Evolutionary conservation across 2,113 vertebrate species (phyloP), one percentile per base, ranked within the genome.

Genomic region (Ctenomys sociabilis): DNA sequence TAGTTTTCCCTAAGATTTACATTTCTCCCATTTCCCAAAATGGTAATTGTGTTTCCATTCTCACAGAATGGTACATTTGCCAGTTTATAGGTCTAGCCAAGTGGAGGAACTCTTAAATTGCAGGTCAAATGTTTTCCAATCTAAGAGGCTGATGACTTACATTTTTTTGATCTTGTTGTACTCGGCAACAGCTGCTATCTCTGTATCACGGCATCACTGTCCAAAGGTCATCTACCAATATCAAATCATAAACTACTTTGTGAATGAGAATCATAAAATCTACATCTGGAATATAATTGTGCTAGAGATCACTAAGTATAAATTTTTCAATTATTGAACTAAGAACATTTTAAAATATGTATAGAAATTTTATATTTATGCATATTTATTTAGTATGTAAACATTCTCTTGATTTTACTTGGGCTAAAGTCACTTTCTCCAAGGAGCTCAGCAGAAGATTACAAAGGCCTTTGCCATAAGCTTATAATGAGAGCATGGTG

Each of bases 181-280:
- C 12, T 43, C 72, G 11, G 37, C 13, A 26, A 57, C 10, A 4
- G 26, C 5, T 83, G 10, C 13, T 32, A 70, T 49, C 54, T 37
- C 0, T 30, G 3, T 81, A 8, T 90, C 43, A 37, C n/a, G 72
- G 70, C 12, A 49, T 66, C 22, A 66, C 11, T n/a, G 14, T 24
- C 32, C 19, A 59, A 91, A n/a, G 73, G 2, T 17, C 16, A 45
- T 45, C 40, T 94, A 7, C 40, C 83, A 68, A 37, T 78, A 28
- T 82, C 61, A 88, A 95, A 72, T 57, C 37, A 88, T 37, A 87
- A 35, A 64, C 45, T 63, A 91, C 84, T 86, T 78, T n/a, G n/a
- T n/a, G n/a, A n/a, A n/a, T n/a, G n/a, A n/a, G n/a, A n/a, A n/a
- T n/a, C n/a, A 72, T 61, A 77, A 28, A 45, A 84, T 77, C 1